phyloP scores from a whole-genome alignment of 2,797 vertebrate species.

The Bucorvus abyssinicus region DNA sequence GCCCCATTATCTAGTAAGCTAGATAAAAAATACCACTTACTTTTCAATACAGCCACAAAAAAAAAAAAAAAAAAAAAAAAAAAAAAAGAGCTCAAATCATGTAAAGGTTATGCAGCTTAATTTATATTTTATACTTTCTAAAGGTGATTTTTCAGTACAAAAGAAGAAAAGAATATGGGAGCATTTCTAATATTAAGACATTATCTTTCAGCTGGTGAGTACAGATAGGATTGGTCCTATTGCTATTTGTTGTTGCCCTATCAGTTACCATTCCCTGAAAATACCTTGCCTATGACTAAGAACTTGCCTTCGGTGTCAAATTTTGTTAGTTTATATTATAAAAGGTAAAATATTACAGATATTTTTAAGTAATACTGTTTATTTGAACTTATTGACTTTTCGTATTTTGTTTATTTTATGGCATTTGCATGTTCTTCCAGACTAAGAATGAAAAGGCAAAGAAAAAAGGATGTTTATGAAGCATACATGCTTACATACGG shows the following conservation, averaged over 20 bases:
- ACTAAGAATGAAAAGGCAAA: background rate
- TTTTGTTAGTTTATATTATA: background rate
- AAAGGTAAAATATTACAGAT: background rate
- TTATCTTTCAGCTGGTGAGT: background rate
- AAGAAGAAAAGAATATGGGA: background rate
- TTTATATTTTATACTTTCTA: slow-evolving; percentile 22
- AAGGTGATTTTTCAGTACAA: background rate
- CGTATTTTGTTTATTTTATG: background rate
- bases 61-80: background rate
- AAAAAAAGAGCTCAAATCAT: background rate
- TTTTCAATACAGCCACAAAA: background rate
- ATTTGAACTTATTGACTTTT: background rate
- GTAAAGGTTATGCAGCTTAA: background rate
- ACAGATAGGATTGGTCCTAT: background rate
- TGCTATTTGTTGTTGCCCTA: background rate
- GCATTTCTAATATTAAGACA: background rate
- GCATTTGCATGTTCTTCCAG: background rate
- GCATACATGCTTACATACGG: background rate
- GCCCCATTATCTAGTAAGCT: background rate
- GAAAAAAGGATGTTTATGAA: background rate
- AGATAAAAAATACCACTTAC: background rate
- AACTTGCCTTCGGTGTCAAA: background rate
- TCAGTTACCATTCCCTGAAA: background rate
- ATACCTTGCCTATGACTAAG: background rate
- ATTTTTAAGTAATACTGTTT: background rate